phyloP scores from a whole-genome alignment of 2,797 vertebrate species.

The Macropus fuliginosus region DNA sequence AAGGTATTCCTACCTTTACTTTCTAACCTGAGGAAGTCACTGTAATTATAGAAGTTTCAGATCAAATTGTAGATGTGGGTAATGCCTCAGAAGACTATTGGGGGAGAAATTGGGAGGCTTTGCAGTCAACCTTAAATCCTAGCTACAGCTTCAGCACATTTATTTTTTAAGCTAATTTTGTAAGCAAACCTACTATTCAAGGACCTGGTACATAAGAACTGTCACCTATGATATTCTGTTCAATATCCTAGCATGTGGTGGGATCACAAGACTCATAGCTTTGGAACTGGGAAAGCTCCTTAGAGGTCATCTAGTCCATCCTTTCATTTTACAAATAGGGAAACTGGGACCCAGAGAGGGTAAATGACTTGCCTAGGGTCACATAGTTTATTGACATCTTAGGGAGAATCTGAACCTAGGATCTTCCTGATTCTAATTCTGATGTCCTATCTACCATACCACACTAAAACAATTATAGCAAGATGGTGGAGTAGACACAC shows the following conservation, averaged over 20 bases:
- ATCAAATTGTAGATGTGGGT: background rate
- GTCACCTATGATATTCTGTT: background rate
- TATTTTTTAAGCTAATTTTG: background rate
- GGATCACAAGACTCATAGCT: background rate
- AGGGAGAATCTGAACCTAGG: background rate
- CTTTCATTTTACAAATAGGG: background rate
- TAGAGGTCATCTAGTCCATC: background rate
- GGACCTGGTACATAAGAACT: background rate
- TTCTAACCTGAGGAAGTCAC: background rate
- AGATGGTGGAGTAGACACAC: no score
- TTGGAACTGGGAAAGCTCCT: background rate
- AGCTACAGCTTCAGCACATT: background rate
- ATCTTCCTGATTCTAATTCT: background rate
- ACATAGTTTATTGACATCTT: background rate
- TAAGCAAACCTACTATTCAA: background rate
- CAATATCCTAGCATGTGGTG: background rate
- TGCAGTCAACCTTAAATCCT: background rate
- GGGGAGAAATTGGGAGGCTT: background rate
- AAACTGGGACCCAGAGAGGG: background rate
- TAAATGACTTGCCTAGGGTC: background rate
- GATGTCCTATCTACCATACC: background rate
- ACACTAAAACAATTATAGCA: background rate
- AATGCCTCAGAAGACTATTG: background rate
- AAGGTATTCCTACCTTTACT: background rate
- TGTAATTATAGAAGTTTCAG: background rate